Percentiles rank a stretch among this genome's conserved stretches.
Evolutionary conservation across 1,140 invertebrate species (phyloP).

Genomic region (Lycorma delicatula): DNA sequence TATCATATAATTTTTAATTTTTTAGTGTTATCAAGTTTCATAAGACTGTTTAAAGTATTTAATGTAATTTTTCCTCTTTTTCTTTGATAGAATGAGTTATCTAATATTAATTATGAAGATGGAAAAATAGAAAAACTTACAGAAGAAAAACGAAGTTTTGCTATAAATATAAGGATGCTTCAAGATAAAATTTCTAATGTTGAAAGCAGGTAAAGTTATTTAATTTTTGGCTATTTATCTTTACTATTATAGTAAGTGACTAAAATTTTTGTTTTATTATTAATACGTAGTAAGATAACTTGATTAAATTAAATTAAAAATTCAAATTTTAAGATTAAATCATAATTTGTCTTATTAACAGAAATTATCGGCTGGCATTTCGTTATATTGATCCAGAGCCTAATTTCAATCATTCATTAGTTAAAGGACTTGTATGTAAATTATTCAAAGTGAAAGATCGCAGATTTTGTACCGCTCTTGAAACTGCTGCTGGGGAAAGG

Average conservation of each 20-base stretch:
- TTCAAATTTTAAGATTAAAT: neutral
- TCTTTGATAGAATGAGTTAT: constrained; percentile 42
- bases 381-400: constrained; percentile 64
- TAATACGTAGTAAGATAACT: neutral
- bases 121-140: constrained; percentile 50
- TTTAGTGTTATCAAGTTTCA: too few species aligned
- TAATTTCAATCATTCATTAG: constrained; percentile 65
- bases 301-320: neutral
- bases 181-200: constrained; percentile 51
- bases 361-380: constrained; percentile 61
- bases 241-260: too few species aligned
- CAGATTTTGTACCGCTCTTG: constrained; percentile 68
- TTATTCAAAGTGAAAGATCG: constrained; percentile 68
- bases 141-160: constrained; percentile 43
- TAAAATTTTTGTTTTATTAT: neutral
- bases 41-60: too few species aligned
- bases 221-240: too few species aligned
- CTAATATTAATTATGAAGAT: constrained; percentile 58
- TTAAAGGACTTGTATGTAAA: constrained; percentile 70
- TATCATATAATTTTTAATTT: too few species aligned
- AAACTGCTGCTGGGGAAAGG: constrained; percentile 76
- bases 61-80: constrained; percentile 6
- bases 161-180: constrained; percentile 43
- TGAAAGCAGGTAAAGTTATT: constrained; percentile 43
- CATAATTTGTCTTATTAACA: constrained; percentile 25